A percentile compares a stretch with the other conserved stretches of the same genome.
Evolutionary conservation across 2,113 vertebrate species (phyloP).

Genomic region (Oryzias javanicus): DNA sequence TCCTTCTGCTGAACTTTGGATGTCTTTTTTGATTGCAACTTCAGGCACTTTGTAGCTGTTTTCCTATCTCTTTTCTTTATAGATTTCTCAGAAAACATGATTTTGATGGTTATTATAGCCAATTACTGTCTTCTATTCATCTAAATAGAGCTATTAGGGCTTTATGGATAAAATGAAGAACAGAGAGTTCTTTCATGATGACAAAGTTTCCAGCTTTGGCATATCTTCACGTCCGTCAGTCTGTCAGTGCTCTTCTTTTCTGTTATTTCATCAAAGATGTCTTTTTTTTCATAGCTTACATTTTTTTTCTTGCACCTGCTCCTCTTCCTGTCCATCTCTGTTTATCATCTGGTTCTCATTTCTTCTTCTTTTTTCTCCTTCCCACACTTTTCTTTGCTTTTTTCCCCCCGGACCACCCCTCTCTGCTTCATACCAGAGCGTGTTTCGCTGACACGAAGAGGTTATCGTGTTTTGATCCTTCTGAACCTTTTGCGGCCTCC

Average conservation of each 20-base stretch:
- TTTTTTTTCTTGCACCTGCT: slow-evolving; percentile 1
- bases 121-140: slow-evolving; percentile 52
- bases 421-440: slow-evolving; percentile 49
- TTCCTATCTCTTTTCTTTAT: slow-evolving; percentile 65
- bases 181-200: slow-evolving; percentile 52
- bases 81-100: slow-evolving; percentile 45
- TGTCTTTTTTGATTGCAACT: slow-evolving; percentile 25
- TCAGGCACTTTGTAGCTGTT: slow-evolving; percentile 38
- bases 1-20: slow-evolving; percentile 33
- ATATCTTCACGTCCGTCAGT: slow-evolving; percentile 5
- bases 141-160: slow-evolving; percentile 22
- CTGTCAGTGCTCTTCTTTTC: not conserved
- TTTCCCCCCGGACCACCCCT: not conserved
- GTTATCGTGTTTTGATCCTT: slow-evolving; percentile 43
- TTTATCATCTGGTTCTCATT: slow-evolving; percentile 19
- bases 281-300: not conserved
- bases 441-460: slow-evolving; percentile 25
- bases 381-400: not conserved
- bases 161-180: slow-evolving; percentile 39
- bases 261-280: not conserved
- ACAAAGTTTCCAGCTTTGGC: slow-evolving; percentile 27
- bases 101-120: slow-evolving; percentile 50
- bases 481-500: slow-evolving; percentile 16
- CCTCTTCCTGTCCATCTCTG: slow-evolving; percentile 8
- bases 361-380: slow-evolving; percentile 4